Base-by-base conservation (phyloP, 2,797 vertebrate genomes). In the Leptoclinus maculatus region DNA sequence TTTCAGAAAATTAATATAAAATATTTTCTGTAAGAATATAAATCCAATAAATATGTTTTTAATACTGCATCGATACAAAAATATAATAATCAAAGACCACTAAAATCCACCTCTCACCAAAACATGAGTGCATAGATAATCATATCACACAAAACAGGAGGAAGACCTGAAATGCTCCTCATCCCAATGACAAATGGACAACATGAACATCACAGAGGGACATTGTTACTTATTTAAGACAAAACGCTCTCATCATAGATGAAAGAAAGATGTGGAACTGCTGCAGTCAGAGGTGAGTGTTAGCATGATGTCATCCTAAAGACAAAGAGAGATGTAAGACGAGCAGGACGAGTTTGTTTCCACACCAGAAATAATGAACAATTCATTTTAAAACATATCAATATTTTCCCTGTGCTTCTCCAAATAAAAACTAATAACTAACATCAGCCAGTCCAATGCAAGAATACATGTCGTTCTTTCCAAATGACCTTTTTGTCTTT, bases 31-130 rank as follows among this genome's bases (percentile, higher is more conserved):
- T 88, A 85, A 85, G 83, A 88, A 90, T 89, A 91, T 87, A 91
- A 92, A 91, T 87, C 27, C 74, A 93, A 95, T 93, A 94, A 94
- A 95, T 95, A 94, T 54, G 82, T 80, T 84, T 86, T 76, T 72
- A 92, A 92, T 92, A 90, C 87, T 92, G 87, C 73, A 80, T 80
- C 71, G 62, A 89, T 93, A 91, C 63, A 93, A 93, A 93, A 94
- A 94, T 88, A 92, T 69, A 89, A 86, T 47, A 75, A 79, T 85
- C 39, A 51, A 77, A 82, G 45, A 87, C 53, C 65, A 78, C 70
- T 78, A 39, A 82, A 81, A 78, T 78, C 54, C 68, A 78, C 71
- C 51, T 74, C 63, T 72, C 54, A 41, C 62, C 9, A 1, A 56
- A 62, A 82, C 54, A 83, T 65, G 62, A 85, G 69, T 89, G 88